Evolutionary conservation across 2,113 vertebrate genomes (phyloP).

Genomic region (Meleagris gallopavo): DNA sequence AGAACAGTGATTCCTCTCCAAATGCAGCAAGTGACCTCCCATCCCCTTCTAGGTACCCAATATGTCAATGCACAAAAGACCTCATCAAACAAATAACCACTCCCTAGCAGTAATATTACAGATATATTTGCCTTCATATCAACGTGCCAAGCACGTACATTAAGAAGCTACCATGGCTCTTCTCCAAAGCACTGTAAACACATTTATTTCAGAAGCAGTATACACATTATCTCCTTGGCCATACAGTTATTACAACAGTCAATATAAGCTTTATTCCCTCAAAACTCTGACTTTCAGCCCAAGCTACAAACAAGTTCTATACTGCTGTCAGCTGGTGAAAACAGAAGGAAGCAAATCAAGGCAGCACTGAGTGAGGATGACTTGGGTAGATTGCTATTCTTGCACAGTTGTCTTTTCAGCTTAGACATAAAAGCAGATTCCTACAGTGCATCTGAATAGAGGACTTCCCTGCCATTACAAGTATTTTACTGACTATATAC

Average conservation of each 20-base stretch:
- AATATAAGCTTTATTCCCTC: neutral
- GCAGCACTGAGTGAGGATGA: neutral
- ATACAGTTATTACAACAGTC: fast-evolving
- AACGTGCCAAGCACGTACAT: neutral
- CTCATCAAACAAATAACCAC: neutral
- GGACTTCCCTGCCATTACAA: neutral
- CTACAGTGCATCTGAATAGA: neutral
- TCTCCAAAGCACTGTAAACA: neutral
- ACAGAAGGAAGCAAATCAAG: neutral
- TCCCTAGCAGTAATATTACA: neutral
- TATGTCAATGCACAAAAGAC: neutral
- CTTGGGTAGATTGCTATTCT: neutral
- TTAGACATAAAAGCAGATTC: neutral
- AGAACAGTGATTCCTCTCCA: neutral
- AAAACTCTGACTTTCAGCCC: neutral
- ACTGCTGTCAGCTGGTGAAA: neutral
- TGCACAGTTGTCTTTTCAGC: neutral
- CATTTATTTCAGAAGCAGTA: neutral
- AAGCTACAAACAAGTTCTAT: neutral
- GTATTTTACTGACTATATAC: neutral
- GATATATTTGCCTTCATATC: fast-evolving
- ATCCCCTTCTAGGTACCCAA: neutral
- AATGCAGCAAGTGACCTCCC: neutral
- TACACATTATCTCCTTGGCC: neutral
- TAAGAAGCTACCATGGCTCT: fast-evolving